Base-by-base conservation (phyloP, 1,140 invertebrate genomes). In the Apolygus lucorum region DNA sequence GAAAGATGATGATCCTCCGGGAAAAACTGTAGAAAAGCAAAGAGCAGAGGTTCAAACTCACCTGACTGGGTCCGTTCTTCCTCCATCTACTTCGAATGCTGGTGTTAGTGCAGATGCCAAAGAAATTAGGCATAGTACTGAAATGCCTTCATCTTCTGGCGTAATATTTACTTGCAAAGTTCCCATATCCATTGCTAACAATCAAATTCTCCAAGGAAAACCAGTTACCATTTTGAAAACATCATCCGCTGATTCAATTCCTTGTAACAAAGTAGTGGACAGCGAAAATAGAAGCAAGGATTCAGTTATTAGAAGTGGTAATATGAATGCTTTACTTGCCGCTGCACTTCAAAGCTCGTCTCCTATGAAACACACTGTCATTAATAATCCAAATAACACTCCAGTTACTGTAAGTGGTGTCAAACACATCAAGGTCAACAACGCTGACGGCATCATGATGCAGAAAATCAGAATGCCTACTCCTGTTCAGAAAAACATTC, bases 311-410 rank as follows among this genome's bases (percentile, higher is more conserved):
- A 76, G 78, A 68, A 79, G 75, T 72, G 79, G 75, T 72, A 81
- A 79, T 72, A 79, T 81, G 78, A 79, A 76, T 73, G 78, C 78
- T 24, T 75, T 81, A 27, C 67, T 81, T 65, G 77, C 79, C 22
- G n/a, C n/a, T n/a, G 79, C 79, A 26, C 79, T 79, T 25, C 69
- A 80, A 21, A 78, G 73, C n/a, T 68, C 27, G 66, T 65, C 69
- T 68, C 64, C 63, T 62, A 22, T 71, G 52, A 67, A 24, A 14
- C 64, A 25, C 34, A 28, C 22, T 8, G 62, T 63, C 17, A 63
- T 63, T 25, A 64, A 70, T 28, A 34, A 49, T 24, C 28, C 28
- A 24, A 34, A 24, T 27, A 64, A 70, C 17, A 21, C 28, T 29
- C 42, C 64, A 42, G 52, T 21, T 27, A 22, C 2, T 42, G 1